Evolutionary conservation across 2,797 vertebrate species (phyloP).

Genomic region (Xerus rutilus): DNA sequence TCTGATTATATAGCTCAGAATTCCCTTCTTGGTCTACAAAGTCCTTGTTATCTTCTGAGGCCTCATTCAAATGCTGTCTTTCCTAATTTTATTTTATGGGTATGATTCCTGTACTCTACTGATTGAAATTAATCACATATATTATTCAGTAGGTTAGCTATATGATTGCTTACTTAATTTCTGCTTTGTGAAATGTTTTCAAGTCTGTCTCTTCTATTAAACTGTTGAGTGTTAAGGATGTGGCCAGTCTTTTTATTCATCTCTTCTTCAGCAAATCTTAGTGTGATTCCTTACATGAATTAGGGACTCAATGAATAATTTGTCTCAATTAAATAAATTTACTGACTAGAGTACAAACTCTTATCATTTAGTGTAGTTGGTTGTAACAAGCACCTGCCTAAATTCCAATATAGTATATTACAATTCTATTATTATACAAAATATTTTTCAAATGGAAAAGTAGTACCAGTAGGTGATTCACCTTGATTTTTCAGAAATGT

Average conservation of each 20-base stretch:
- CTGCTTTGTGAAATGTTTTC: slow-evolving; percentile 13
- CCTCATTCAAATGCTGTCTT: neutral
- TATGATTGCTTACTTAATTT: slow-evolving; percentile 26
- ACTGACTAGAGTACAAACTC: neutral
- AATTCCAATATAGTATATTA: slow-evolving; percentile 46
- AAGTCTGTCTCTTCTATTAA: neutral
- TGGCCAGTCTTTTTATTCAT: neutral
- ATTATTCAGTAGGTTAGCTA: neutral
- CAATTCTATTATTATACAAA: slow-evolving; percentile 29
- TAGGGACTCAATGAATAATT: neutral
- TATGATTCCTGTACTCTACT: neutral
- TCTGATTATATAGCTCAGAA: neutral
- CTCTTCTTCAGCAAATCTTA: neutral
- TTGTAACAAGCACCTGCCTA: slow-evolving; percentile 2
- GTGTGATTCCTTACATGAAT: neutral
- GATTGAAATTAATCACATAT: neutral
- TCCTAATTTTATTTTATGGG: neutral
- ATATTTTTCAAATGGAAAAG: neutral
- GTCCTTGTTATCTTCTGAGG: neutral
- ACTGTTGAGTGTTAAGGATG: neutral
- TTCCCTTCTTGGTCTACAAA: neutral
- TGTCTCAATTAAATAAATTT: slow-evolving; percentile 25
- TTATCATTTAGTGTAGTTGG: slow-evolving; percentile 33
- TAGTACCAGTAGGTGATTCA: neutral
- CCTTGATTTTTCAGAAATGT: slow-evolving; percentile 17